A percentile compares a stretch with the other conserved stretches of the same genome.
Evolutionary conservation across 2,113 vertebrate species (phyloP).

Genomic region (Ciconia maguari): DNA sequence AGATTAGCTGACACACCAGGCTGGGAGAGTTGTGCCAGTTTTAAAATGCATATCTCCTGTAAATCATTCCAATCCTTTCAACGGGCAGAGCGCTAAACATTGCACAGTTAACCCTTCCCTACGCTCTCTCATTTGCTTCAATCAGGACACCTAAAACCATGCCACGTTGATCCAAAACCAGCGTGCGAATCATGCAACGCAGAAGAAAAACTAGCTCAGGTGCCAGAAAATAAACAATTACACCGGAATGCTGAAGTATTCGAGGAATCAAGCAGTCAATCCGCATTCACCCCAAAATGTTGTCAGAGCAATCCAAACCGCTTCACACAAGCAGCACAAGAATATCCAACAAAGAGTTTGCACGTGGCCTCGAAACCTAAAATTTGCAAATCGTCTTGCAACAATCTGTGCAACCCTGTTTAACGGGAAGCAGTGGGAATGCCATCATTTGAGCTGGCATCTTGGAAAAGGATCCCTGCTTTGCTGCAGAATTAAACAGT

Average conservation of each 20-base stretch:
- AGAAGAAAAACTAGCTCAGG: background rate
- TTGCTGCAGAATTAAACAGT: background rate
- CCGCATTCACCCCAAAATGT: background rate
- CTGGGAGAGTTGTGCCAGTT: background rate
- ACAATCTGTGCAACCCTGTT: background rate
- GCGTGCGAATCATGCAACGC: fast-evolving
- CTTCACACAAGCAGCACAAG: background rate
- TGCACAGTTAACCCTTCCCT: background rate
- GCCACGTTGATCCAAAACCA: background rate
- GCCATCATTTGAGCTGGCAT: background rate
- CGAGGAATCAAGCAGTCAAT: too few species aligned
- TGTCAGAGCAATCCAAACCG: background rate
- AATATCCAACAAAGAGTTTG: background rate
- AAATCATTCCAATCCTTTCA: background rate
- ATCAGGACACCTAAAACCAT: background rate
- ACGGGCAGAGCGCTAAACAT: background rate
- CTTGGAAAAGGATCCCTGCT: background rate
- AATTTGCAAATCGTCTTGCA: background rate
- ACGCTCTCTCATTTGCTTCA: background rate
- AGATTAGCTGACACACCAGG: background rate
- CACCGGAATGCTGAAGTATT: background rate
- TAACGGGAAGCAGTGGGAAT: background rate
- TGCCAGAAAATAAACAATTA: background rate
- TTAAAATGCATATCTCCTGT: background rate
- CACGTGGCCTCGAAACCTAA: background rate